Conservation (phyloP, 2,888 invertebrate species). For the Xylota segnis region DNA sequence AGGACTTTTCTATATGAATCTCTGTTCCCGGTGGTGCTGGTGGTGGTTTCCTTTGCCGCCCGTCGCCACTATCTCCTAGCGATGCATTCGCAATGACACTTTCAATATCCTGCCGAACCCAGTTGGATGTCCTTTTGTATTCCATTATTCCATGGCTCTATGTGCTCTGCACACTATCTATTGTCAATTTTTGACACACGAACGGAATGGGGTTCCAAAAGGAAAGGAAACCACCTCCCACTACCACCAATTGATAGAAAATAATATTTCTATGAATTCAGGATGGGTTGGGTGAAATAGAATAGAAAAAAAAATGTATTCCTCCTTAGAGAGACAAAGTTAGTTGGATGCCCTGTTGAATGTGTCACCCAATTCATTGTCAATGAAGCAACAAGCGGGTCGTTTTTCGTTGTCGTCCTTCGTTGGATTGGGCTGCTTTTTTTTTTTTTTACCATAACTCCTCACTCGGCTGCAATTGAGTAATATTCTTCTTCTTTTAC, state of each 20-base stretch:
- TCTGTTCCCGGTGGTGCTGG: not conserved
- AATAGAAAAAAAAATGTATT: slow-evolving; percentile 17
- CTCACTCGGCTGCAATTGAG: slow-evolving; percentile 31
- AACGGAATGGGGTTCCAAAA: not conserved
- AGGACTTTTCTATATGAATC: slow-evolving; percentile 21
- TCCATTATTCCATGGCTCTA: not conserved
- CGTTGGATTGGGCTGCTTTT: slow-evolving; percentile 1
- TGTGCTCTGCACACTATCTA: slow-evolving; percentile 49
- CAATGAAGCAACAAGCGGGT: slow-evolving; percentile 64
- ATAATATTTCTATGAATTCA: slow-evolving; percentile 19
- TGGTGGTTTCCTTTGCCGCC: not conserved
- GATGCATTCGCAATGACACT: slow-evolving; percentile 66
- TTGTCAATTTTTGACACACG: slow-evolving; percentile 61
- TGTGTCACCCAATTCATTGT: slow-evolving; percentile 52
- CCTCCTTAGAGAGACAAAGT: slow-evolving; percentile 34
- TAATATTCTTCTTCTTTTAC: slow-evolving; percentile 35
- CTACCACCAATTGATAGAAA: slow-evolving; percentile 26
- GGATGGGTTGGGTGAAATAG: not conserved
- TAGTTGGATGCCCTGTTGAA: slow-evolving; percentile 67
- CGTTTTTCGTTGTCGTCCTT: not conserved
- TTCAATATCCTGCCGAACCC: slow-evolving; percentile 70
- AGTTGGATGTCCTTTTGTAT: slow-evolving; percentile 24
- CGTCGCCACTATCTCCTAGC: not conserved
- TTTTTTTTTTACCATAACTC: too few relatives aligned
- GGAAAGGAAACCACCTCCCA: slow-evolving; percentile 34